Conservation (phyloP, 2,888 invertebrate species). For the Petrolisthes manimaculis region DNA sequence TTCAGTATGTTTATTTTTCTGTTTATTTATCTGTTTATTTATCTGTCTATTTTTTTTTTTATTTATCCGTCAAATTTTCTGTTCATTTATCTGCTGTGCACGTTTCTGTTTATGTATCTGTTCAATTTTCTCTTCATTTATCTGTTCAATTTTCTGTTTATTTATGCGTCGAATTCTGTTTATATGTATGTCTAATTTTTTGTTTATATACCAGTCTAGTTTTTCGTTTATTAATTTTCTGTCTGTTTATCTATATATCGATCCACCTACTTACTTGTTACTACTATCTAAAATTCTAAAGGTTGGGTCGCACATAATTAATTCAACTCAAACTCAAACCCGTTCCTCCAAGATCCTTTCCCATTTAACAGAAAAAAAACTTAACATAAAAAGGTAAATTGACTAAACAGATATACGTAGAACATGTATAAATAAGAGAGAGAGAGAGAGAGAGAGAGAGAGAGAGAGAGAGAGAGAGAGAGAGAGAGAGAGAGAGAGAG, state of each 20-base stretch:
- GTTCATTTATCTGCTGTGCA: background rate
- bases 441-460: background rate
- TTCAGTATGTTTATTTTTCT: background rate
- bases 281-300: no score
- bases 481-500: background rate
- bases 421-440: background rate
- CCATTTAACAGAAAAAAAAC: background rate
- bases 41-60: background rate
- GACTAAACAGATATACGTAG: background rate
- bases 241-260: background rate
- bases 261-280: no score
- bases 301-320: no score
- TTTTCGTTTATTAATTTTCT: background rate
- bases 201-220: background rate
- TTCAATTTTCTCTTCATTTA: no score
- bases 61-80: background rate
- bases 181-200: background rate
- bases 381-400: background rate
- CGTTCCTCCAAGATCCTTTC: no score
- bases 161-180: background rate
- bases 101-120: background rate
- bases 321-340: no score
- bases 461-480: conserved; percentile 2
- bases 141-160: background rate
- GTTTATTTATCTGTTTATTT: background rate